Percentiles rank a stretch among this genome's conserved stretches.
Conservation (phyloP, 2,888 invertebrate genomes). For the Hesperia comma region DNA sequence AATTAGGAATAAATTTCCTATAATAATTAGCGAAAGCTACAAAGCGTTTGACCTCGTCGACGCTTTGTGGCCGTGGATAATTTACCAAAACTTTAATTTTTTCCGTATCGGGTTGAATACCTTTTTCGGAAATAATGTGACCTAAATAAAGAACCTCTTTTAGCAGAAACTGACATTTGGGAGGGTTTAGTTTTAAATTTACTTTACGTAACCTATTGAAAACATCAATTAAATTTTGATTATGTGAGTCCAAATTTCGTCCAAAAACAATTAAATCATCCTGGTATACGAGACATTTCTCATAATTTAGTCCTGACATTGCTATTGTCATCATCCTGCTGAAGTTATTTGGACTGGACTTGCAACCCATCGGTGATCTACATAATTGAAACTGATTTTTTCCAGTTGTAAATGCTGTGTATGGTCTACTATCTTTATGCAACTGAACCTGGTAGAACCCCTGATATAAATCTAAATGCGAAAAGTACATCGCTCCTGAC, state of each 20-base stretch:
- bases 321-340: conserved; percentile 37
- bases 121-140: conserved; percentile 23
- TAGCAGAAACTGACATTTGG: conserved; percentile 32
- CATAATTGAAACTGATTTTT: conserved; percentile 31
- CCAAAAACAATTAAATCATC: conserved; percentile 31
- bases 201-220: conserved; percentile 28
- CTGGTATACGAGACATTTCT: conserved; percentile 29
- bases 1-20: conserved; percentile 28
- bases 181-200: conserved; percentile 33
- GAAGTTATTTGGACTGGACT: conserved; percentile 34
- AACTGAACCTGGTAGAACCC: too few species aligned
- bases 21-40: conserved; percentile 32
- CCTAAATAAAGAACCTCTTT: conserved; percentile 36
- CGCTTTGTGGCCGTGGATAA: conserved; percentile 28
- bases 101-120: conserved; percentile 29
- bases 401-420: conserved; percentile 31
- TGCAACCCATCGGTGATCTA: conserved; percentile 37
- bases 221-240: conserved; percentile 27
- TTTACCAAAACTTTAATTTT: conserved; percentile 14
- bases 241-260: conserved; percentile 15
- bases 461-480: too few species aligned
- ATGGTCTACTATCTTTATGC: too few species aligned
- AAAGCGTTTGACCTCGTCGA: conserved; percentile 24
- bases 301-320: conserved; percentile 37
- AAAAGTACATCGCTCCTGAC: too few species aligned